Base-by-base conservation (phyloP, 2,797 vertebrate genomes). In the Phalloptychus januarius region DNA sequence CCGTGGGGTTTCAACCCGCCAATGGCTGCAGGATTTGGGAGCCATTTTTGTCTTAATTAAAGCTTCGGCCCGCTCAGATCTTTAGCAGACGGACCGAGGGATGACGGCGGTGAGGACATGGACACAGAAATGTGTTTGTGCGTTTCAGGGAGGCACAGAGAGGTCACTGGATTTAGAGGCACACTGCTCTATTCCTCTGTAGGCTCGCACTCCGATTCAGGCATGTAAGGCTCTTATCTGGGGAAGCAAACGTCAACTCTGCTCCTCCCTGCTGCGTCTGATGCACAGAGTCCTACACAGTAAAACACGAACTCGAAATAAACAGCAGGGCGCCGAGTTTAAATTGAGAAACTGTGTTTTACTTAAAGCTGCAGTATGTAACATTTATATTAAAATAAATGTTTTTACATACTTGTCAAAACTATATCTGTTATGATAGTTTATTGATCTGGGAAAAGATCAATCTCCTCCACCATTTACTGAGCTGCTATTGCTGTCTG, bases 11-110 rank as follows among this genome's bases (percentile, higher is more conserved):
- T 84, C 7, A 2, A 20, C 12, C 5, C 75, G 48, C 31, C 76
- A 79, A 50, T 79, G 78, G 86, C 81, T 79, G 48, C 56, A 87
- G 75, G 82, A 87, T 88, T 89, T 89, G 79, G 67, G 73, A 20
- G 73, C 72, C 81, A 81, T 71, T 86, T 89, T 87, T 85, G 85
- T 91, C 80, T 88, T 88, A 87, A 87, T 91, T 86, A 85, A 89
- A 86, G 73, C 82, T 80, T 79, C 54, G 72, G 80, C 65, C 75
- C 2, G 61, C 72, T 79, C 56, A 0, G n/a, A 81, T 82, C 78
- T 79, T 79, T 71, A 81, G 65, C 44, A 74, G 65, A 58, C n/a
- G 86, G 80, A 86, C 83, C 87, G 76, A 83, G 71, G 56, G 76
- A 80, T 40, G 76, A 77, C 83, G 88, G 44, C 79, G 71, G 71